These are phyloP conservation scores for Branchipolynoe longqiensis DNA, from an alignment of 2,888 invertebrate species.

Conservation along the genomic window DNA sequence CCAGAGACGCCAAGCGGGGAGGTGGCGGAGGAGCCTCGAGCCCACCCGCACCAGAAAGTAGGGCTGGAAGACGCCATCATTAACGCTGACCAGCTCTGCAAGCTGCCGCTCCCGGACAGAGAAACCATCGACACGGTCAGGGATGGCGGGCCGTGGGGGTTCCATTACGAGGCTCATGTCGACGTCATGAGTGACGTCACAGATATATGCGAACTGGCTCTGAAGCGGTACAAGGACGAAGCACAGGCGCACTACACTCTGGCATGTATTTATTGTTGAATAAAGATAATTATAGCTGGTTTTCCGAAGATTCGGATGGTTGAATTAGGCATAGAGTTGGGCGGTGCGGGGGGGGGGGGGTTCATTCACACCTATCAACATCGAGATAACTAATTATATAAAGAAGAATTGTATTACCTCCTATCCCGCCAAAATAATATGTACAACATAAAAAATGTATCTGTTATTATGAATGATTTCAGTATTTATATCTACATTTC, in stretches of 20 bases:
- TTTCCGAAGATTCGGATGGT: no score
- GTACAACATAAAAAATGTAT: no score
- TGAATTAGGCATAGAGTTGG: no score
- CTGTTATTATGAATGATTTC: no score
- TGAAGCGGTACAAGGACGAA: slow-evolving; percentile 27
- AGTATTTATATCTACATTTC: no score
- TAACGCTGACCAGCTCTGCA: slow-evolving; percentile 33
- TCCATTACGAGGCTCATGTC: slow-evolving; percentile 6
- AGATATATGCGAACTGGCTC: background rate
- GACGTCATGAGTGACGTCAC: slow-evolving; percentile 39
- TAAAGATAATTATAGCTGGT: no score
- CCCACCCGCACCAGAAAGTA: no score
- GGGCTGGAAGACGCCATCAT: slow-evolving; percentile 27
- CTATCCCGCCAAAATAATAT: no score
- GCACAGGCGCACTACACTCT: background rate
- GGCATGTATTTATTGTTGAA: slow-evolving; percentile 24
- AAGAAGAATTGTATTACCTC: no score
- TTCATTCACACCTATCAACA: no score
- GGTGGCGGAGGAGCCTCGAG: background rate
- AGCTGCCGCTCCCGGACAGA: background rate
- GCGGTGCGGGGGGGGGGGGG: no score
- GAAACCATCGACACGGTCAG: background rate
- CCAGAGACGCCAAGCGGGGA: slow-evolving; percentile 37
- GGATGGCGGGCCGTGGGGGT: slow-evolving; percentile 30
- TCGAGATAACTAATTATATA: no score